A percentile compares a stretch with the other conserved stretches of the same genome.
phyloP scores from a whole-genome alignment of 2,113 vertebrate species.

The Ptilorrhoa leucosticta region DNA sequence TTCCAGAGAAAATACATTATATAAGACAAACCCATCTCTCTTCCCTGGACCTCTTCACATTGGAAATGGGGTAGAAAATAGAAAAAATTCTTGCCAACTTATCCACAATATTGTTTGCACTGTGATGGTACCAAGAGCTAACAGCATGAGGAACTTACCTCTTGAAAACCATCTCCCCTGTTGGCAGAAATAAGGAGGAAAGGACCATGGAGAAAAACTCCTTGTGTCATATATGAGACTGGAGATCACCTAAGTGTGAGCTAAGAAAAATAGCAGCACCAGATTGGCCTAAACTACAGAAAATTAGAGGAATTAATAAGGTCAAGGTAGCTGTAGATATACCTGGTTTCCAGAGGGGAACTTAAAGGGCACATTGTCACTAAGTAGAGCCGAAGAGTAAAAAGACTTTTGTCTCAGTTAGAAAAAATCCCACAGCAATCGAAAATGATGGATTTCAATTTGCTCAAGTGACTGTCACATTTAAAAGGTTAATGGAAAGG shows the following conservation, averaged over 20 bases:
- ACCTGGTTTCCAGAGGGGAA: neutral
- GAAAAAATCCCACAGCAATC: neutral
- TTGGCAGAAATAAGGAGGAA: neutral
- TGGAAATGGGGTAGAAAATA: neutral
- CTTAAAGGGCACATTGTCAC: neutral
- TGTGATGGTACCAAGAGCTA: neutral
- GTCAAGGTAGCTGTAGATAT: neutral
- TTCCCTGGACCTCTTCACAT: neutral
- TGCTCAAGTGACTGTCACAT: neutral
- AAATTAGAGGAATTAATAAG: neutral
- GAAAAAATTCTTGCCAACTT: neutral
- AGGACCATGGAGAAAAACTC: neutral
- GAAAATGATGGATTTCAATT: slow-evolving; percentile 20
- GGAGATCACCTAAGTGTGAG: neutral
- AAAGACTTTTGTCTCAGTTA: neutral
- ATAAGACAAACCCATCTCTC: neutral
- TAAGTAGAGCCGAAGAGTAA: neutral
- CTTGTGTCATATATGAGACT: neutral
- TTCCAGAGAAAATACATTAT: neutral
- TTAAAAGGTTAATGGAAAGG: slow-evolving; percentile 41
- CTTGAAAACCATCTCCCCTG: neutral
- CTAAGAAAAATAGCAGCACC: neutral
- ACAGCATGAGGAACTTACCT: neutral
- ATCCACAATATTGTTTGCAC: neutral
- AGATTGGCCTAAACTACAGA: neutral